Evolutionary conservation across 30 jellyfish, hydroid and myxozoan species (phyloP), one percentile per base, ranked within the genome.

Genomic region (Aurelia coerulea): DNA sequence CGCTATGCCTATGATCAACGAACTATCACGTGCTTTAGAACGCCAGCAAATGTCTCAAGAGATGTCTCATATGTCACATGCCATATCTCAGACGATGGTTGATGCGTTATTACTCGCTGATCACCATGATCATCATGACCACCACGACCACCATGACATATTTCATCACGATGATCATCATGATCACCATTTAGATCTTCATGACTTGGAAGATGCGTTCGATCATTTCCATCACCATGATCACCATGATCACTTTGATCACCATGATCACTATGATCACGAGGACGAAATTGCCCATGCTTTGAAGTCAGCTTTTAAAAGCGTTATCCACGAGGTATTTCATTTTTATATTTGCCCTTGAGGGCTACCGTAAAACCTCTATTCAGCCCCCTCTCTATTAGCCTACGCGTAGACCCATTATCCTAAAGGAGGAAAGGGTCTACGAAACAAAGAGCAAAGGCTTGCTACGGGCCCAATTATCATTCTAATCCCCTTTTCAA

Each of bases 1-100:
- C 15, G 95, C 88, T 41, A 75, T 73, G 83, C 95, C 89, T 16
- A 86, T 92, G 97, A 95, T 92, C 46, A 86, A 93, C 35, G 98
- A 92, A 35, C 51, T 92, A 19, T 86, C 98, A 49, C 95, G 98
- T 10, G 98, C 98, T 14, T 52, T 92, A 42, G 98, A 92, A 19
- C 89, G 98, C 13, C 97, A 92, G 59, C 98, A 92, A 58, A 87
- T 92, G 98, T 83, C 97, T 12, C 83, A 72, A 62, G 98, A 92
- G 64, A 80, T 87, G 85, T 56, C 88, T 13, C 95, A 81, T 49
- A 83, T 92, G 89, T 74, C 98, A 23, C 90, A 92, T 69, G 86
- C 98, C 10, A 77, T 92, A 17, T 92, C 98, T 9, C 95, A 92
- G 76, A 92, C 97, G 31, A 92, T 92, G 98, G 81, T 92, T 9